Conservation (phyloP, 1,140 invertebrate species). For the Centruroides sculpturatus region DNA sequence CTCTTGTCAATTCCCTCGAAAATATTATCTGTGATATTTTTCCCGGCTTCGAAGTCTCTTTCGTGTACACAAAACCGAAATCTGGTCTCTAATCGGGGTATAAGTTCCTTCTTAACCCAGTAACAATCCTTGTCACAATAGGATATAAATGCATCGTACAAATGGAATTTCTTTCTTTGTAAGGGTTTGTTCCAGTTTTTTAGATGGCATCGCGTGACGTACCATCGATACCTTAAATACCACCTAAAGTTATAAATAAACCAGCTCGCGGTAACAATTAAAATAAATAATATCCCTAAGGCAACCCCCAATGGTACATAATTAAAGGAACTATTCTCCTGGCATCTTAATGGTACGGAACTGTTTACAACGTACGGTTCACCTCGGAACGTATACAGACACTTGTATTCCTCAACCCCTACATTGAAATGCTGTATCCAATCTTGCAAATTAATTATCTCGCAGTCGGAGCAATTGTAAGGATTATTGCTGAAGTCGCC, state of each 20-base stretch:
- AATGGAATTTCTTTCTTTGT: neutral
- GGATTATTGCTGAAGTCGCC: neutral
- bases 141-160: constrained; percentile 5
- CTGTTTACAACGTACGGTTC: neutral
- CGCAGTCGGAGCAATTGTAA: constrained; percentile 1
- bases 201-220: neutral
- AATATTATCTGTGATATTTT: constrained; percentile 20
- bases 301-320: neutral
- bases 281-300: neutral
- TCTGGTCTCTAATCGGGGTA: constrained; percentile 1
- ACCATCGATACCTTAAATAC: constrained; percentile 1
- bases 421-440: neutral
- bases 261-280: neutral
- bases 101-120: neutral
- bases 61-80: constrained; percentile 20
- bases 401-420: neutral
- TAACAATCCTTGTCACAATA: constrained; percentile 3
- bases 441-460: neutral
- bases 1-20: constrained; percentile 18
- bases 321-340: neutral
- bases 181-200: neutral
- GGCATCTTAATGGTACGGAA: neutral
- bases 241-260: neutral
- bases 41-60: constrained; percentile 20
- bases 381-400: neutral